Evolutionary conservation across 2,888 invertebrate species (phyloP), one percentile per base, ranked within the genome.

Genomic region (Parelbella ahira): DNA sequence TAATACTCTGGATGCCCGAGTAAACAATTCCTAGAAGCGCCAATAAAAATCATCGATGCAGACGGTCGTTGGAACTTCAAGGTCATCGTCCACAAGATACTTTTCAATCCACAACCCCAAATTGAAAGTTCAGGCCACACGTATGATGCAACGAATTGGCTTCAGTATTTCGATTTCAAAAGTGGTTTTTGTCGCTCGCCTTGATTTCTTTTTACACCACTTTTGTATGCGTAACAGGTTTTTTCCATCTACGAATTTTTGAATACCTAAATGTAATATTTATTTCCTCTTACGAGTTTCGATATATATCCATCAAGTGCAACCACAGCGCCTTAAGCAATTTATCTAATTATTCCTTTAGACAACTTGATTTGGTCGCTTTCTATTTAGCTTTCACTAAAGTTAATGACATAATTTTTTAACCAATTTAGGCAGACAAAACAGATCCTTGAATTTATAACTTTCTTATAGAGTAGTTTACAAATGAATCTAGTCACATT

Each of bases 171-270:
- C 42, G 45, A 48, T 61, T 60, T 51, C 39, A 59, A 64, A 63
- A 60, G 60, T 58, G 38, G 61, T 63, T 63, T 49, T 48, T 53
- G 53, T 57, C 56, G 53, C 46, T 52, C 37, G 49, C 53, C 55
- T 57, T 56, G 50, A 29, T 49, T 37, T 33, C 44, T 56, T 56
- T 54, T 53, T 45, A 51, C 56, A 4, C 7, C 44, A 37, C 27
- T 45, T 48, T 37, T 38, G 23, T 38, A 38, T 29, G 21, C 33
- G 19, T 45, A 32, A 19, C 30, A 28, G 25, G 36, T 44, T 48
- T 37, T 33, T 29, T 29, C 27, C 23, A 28, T 30, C 20, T 29
- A 21, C 9, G 11, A 38, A 15, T 11, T 24, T 21, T 24, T 6
- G 8, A 10, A 12, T 8, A 32, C 32, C 10, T 4, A 4, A 23